Conservation (phyloP, 2,888 invertebrate species). For the Pachymerium ferrugineum region DNA sequence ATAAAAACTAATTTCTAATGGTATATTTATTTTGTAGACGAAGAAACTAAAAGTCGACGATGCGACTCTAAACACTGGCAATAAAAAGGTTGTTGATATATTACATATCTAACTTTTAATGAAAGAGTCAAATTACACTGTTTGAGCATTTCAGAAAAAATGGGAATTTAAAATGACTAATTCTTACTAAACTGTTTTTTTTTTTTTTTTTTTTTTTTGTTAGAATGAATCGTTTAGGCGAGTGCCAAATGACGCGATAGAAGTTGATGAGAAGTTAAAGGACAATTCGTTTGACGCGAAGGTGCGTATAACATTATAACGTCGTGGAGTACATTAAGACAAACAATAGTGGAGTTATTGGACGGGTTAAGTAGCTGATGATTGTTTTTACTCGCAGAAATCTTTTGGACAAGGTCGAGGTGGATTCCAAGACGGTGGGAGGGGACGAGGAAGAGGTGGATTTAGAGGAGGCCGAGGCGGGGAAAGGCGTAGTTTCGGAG, state of each 20-base stretch:
- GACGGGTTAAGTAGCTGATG: neutral
- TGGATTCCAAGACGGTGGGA: neutral
- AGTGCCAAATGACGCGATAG: neutral
- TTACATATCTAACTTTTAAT: too few species aligned
- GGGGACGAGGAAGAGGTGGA: constrained; percentile 29
- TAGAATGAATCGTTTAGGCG: constrained; percentile 7
- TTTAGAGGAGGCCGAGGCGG: constrained; percentile 46
- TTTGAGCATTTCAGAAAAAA: too few species aligned
- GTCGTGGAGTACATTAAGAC: neutral
- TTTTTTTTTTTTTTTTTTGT: neutral
- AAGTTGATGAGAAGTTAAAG: neutral
- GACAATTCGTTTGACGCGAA: constrained; percentile 20
- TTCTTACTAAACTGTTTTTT: neutral
- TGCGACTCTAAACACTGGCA: too few species aligned
- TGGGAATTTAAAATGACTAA: neutral
- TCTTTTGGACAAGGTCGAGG: neutral
- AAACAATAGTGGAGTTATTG: too few species aligned
- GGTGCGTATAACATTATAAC: neutral
- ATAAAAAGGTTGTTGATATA: too few species aligned
- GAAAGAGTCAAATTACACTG: too few species aligned
- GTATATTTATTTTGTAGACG: too few species aligned
- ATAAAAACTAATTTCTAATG: too few species aligned
- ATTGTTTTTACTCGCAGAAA: neutral
- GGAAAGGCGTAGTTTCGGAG: constrained; percentile 40
- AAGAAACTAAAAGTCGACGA: too few species aligned